Evolutionary conservation across 2,113 vertebrate species (phyloP).

Genomic region (Corvus moneduloides): DNA sequence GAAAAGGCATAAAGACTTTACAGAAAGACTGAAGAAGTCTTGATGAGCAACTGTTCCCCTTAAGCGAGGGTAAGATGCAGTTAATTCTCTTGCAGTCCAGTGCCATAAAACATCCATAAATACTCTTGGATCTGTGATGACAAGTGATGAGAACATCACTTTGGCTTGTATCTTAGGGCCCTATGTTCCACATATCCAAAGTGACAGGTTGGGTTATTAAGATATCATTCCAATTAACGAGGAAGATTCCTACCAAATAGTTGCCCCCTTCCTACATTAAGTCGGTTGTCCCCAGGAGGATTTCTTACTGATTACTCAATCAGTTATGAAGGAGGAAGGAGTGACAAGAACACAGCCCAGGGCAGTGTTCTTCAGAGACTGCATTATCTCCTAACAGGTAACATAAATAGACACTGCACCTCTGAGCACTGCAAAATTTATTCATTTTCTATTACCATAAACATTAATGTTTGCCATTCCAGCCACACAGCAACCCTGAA

Average conservation of each 20-base stretch:
- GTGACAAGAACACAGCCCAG: neutral
- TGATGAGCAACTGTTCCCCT: neutral
- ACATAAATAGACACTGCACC: neutral
- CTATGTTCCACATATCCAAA: neutral
- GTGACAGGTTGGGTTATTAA: neutral
- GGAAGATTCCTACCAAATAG: neutral
- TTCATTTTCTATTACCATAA: neutral
- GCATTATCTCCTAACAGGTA: slow-evolving; percentile 5
- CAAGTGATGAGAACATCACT: neutral
- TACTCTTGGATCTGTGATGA: neutral
- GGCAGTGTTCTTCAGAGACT: neutral
- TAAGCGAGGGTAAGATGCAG: neutral
- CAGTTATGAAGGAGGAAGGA: neutral
- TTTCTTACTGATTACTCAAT: neutral
- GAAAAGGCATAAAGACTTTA: neutral
- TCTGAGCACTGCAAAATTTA: neutral
- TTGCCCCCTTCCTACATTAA: neutral
- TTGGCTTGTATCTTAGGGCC: neutral
- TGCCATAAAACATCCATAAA: neutral
- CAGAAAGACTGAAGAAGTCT: neutral
- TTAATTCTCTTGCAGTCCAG: neutral
- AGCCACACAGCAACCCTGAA: neutral
- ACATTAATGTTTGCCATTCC: neutral
- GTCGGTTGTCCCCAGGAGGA: neutral
- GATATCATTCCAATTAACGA: neutral